Evolutionary conservation across 2,113 vertebrate genomes (phyloP).

Genomic region (Solenodon paradoxus): DNA sequence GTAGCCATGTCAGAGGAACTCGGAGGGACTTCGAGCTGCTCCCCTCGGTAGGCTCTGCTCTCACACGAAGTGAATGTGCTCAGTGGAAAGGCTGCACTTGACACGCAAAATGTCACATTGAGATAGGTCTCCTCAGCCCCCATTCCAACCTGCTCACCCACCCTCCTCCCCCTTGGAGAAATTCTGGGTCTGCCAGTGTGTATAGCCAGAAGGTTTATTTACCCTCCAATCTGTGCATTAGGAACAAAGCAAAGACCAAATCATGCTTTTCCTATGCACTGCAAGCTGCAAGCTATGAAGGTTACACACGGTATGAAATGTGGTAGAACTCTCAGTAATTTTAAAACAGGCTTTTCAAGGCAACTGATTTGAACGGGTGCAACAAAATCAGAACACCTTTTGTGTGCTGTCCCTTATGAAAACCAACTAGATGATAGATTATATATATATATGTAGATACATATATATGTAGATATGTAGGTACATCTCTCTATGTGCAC

Average conservation of each 20-base stretch:
- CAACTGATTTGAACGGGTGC: slow-evolving; percentile 1
- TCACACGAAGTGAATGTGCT: background rate
- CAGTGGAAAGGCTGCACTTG: background rate
- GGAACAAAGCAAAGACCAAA: background rate
- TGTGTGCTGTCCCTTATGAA: background rate
- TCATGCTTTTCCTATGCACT: background rate
- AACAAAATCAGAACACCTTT: background rate
- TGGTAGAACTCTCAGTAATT: background rate
- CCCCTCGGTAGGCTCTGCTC: background rate
- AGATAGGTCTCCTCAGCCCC: background rate
- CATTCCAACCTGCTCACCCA: background rate
- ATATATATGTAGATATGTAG: background rate
- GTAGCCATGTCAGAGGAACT: background rate
- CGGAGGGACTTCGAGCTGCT: background rate
- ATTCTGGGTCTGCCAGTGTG: background rate
- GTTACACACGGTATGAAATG: background rate
- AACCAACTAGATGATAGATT: background rate
- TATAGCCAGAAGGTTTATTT: background rate
- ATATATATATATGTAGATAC: no score
- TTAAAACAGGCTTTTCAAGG: background rate
- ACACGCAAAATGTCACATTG: background rate
- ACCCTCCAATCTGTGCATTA: background rate
- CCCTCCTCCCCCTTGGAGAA: background rate
- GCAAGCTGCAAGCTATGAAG: background rate
- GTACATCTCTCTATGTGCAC: background rate